Evolutionary conservation across 2,888 invertebrate species (phyloP), one percentile per base, ranked within the genome.

Genomic region (Arrhopalites spinosus): DNA sequence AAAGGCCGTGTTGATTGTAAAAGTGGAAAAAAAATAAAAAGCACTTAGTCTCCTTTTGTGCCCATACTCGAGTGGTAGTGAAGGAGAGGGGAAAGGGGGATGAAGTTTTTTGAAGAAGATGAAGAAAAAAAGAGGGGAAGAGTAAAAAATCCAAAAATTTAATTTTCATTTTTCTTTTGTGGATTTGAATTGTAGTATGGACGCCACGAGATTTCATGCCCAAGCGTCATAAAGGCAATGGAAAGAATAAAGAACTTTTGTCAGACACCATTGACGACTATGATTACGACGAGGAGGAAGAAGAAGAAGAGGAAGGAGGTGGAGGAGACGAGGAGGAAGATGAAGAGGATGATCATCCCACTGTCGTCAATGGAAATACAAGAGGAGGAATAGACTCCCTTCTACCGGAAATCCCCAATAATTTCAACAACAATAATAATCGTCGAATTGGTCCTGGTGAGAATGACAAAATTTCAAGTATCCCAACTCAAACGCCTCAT

Each of bases 261-360:
- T 56, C 75, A 20, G 63, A 76, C n/a, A 74, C 72, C 23, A 81
- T 81, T 50, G 81, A 81, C 74, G 81, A 81, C 66, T 81, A 81
- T 47, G 81, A 81, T 30, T 75, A 77, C 53, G 81, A 81, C 56
- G 79, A 81, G 11, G 78, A 81, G 50, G 81, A 81, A 8, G 78
- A 79, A 1, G 79, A 77, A 23, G 77, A 75, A 1, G 76, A 76
- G 8, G 78, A 75, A n/a, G 73, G 73, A 1, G 36, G 43, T 2
- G 71, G 59, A n/a, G 71, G 59, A 15, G 71, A 59, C 17, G 71
- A 71, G 23, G 70, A 56, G 43, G n/a, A 56, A 20, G 29, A 27
- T 15, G 53, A 36, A 23, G n/a, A n/a, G 59, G 45, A 59, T 20
- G 27, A 27, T 66, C 36, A n/a, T 66, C 30, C 11, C 36, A 30